A percentile compares a stretch with the other conserved stretches of the same genome.
These are phyloP conservation scores for Ephestia elutella DNA, from an alignment of 1,140 invertebrate species.

Conservation along the genomic window DNA sequence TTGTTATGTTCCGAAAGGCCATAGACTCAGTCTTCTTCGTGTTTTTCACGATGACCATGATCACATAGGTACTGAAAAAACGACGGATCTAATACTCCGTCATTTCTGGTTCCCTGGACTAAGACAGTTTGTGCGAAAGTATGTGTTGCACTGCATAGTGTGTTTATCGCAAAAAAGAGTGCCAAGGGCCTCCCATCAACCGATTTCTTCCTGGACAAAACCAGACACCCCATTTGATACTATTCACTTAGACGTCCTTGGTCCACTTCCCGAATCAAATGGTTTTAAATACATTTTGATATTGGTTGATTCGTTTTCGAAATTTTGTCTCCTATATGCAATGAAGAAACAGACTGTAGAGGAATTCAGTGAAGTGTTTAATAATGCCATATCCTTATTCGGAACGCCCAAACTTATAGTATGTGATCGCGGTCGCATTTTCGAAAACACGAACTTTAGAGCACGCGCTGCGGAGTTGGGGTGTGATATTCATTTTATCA, in stretches of 20 bases:
- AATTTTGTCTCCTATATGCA: constrained; percentile 14
- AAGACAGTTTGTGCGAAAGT: constrained; percentile 21
- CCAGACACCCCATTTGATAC: constrained; percentile 22
- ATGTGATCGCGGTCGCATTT: constrained; percentile 12
- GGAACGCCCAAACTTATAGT: constrained; percentile 12
- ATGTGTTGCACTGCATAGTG: constrained; percentile 17
- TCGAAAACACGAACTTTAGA: constrained; percentile 15
- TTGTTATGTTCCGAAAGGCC: constrained; percentile 19
- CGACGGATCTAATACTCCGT: constrained; percentile 17
- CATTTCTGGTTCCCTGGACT: constrained; percentile 33
- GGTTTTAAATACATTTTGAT: constrained; percentile 17
- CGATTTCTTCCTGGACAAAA: constrained; percentile 21
- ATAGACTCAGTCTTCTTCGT: constrained; percentile 20
- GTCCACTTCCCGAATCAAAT: constrained; percentile 20
- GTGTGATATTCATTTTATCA: background rate
- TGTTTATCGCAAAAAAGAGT: constrained; percentile 18
- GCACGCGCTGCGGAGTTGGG: background rate
- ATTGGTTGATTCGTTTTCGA: constrained; percentile 21
- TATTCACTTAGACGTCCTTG: constrained; percentile 24
- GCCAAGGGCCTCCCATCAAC: constrained; percentile 13
- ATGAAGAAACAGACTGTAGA: constrained; percentile 14
- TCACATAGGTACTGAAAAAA: constrained; percentile 26
- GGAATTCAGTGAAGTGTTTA: constrained; percentile 16
- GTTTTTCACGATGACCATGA: constrained; percentile 31
- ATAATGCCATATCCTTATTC: constrained; percentile 14